A percentile compares a stretch with the other conserved stretches of the same genome.
These are phyloP conservation scores for Diadema setosum DNA, from an alignment of 35 echinoderm and acorn worm genomes.

Conservation along the genomic window DNA sequence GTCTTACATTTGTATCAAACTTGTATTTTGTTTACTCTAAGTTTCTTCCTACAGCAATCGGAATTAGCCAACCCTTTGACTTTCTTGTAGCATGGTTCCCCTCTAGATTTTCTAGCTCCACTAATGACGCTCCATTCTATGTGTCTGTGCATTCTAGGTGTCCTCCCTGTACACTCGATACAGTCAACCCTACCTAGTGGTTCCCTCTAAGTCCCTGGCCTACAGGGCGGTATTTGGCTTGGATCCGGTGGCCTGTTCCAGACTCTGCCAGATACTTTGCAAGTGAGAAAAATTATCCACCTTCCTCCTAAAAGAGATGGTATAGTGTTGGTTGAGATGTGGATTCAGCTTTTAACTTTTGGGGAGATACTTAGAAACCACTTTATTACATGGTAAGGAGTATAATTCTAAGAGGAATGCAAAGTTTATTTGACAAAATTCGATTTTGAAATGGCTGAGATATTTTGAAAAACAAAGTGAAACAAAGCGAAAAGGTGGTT, in stretches of 20 bases:
- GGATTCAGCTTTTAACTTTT: no score
- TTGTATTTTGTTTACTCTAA: no score
- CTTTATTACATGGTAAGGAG: no score
- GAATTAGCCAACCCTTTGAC: background rate
- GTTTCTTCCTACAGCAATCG: background rate
- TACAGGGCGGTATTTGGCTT: constrained; percentile 66
- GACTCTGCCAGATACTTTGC: constrained; percentile 80
- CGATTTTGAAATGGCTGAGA: no score
- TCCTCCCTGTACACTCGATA: constrained; percentile 41
- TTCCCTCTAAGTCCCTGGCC: constrained; percentile 39
- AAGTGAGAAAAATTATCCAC: constrained; percentile 40
- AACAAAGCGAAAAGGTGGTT: no score
- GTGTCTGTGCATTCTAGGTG: constrained; percentile 35
- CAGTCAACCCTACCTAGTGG: constrained; percentile 18
- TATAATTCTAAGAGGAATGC: no score
- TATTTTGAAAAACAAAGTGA: no score
- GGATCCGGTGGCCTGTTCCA: constrained; percentile 42
- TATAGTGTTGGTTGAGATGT: no score
- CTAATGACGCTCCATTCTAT: background rate
- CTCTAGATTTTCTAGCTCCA: background rate
- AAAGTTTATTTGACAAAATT: no score
- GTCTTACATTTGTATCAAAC: no score
- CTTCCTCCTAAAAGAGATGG: background rate
- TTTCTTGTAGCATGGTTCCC: background rate
- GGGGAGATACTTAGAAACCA: no score